phyloP scores from a whole-genome alignment of 2,113 vertebrate species.

The Ifrita kowaldi region DNA sequence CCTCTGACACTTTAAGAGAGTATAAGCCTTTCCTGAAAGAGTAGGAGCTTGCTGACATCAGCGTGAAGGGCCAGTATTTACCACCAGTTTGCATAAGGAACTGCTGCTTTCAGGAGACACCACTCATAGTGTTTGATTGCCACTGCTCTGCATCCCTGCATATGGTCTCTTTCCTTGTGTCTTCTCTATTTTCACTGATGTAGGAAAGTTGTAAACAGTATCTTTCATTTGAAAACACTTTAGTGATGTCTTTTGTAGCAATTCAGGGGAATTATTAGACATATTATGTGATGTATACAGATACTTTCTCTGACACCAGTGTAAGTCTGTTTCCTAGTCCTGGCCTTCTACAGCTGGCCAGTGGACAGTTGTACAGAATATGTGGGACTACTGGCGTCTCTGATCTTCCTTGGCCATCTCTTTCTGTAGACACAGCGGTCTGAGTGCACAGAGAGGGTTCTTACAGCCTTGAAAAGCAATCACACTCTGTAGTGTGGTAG shows the following conservation, averaged over 20 bases:
- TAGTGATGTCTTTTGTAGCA: background rate
- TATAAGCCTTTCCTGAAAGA: background rate
- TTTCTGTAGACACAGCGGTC: background rate
- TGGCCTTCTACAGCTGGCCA: background rate
- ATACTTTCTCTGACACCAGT: background rate
- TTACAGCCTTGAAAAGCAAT: background rate
- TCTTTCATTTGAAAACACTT: background rate
- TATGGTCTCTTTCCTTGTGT: background rate
- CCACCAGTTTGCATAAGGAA: background rate
- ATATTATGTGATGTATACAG: background rate
- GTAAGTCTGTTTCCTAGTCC: background rate
- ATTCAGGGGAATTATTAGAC: background rate
- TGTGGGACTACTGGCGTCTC: background rate
- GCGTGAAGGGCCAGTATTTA: background rate
- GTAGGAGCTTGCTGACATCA: background rate
- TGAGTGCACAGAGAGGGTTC: background rate
- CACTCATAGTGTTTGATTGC: rapidly evolving
- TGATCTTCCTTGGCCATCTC: background rate
- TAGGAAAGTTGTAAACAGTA: background rate
- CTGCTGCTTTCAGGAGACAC: background rate
- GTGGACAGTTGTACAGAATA: background rate
- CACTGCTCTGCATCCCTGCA: background rate
- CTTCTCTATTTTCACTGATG: background rate
- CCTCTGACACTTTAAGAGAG: background rate
- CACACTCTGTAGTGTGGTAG: background rate